These are phyloP conservation scores for Hecatera dysodea DNA, from an alignment of 2,888 invertebrate species.

Conservation along the genomic window DNA sequence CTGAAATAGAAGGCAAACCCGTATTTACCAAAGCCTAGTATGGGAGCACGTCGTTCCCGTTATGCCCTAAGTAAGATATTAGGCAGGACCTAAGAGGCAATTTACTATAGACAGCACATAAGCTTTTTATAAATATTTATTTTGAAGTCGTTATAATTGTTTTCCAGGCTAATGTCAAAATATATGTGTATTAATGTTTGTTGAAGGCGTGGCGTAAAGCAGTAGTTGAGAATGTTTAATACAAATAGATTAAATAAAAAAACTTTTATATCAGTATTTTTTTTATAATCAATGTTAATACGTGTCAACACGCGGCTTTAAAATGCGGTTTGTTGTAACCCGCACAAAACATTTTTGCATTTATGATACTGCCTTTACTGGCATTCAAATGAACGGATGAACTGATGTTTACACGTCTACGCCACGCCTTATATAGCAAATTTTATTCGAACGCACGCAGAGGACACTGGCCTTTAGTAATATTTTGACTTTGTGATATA, in stretches of 20 bases:
- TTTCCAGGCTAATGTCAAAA: constrained; percentile 50
- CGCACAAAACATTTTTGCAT: constrained; percentile 58
- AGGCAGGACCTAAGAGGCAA: constrained; percentile 67
- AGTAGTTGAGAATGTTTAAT: constrained; percentile 28
- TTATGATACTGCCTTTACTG: constrained; percentile 30
- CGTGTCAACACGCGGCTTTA: constrained; percentile 18
- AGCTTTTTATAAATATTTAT: constrained; percentile 65
- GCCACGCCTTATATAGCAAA: constrained; percentile 51
- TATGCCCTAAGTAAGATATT: constrained; percentile 74
- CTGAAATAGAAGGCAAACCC: constrained; percentile 42
- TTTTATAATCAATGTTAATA: constrained; percentile 7
- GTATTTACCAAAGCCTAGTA: constrained; percentile 69
- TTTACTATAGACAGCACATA: constrained; percentile 57
- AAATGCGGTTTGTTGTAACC: constrained; percentile 29
- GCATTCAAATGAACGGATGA: constrained; percentile 6
- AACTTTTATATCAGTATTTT: constrained; percentile 33
- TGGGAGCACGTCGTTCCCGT: constrained; percentile 63
- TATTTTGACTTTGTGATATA: constrained; percentile 68
- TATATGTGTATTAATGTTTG: constrained; percentile 52
- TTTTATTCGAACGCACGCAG: constrained; percentile 39
- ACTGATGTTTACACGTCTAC: background rate
- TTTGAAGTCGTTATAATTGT: constrained; percentile 53
- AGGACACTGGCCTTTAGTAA: constrained; percentile 52
- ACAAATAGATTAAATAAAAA: constrained; percentile 1
- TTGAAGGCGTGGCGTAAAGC: constrained; percentile 49